These are phyloP conservation scores for Leptonema lineaticorne DNA, from an alignment of 1,140 invertebrate species.

Conservation along the genomic window DNA sequence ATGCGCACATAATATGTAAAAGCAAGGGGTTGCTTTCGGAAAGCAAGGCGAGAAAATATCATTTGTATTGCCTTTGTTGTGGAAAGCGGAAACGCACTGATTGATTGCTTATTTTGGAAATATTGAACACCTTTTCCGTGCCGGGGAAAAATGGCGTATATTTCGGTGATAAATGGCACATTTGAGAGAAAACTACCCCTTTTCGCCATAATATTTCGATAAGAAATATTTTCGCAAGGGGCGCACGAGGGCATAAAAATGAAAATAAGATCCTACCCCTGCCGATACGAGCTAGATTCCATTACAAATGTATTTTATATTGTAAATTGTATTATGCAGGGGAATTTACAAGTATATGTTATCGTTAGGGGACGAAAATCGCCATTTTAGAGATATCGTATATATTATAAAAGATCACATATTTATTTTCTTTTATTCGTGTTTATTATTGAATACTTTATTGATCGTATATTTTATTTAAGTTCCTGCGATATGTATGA, in stretches of 20 bases:
- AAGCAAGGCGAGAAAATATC: constrained; percentile 22
- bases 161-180: constrained; percentile 32
- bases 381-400: too few species aligned
- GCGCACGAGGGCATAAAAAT: constrained; percentile 18
- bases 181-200: constrained; percentile 32
- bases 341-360: background rate
- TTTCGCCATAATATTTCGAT: constrained; percentile 32
- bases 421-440: background rate
- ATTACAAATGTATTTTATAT: constrained; percentile 23
- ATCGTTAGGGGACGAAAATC: too few species aligned
- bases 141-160: constrained; percentile 26
- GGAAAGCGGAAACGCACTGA: constrained; percentile 28
- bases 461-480: background rate
- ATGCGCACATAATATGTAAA: background rate
- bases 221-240: constrained; percentile 28
- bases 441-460: background rate
- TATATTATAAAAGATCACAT: too few species aligned
- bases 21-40: background rate
- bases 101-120: constrained; percentile 33
- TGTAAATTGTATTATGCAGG: background rate
- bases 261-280: constrained; percentile 16
- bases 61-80: constrained; percentile 31
- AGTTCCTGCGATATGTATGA: background rate
- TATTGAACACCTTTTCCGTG: constrained; percentile 31
- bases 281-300: background rate